Base-by-base conservation (phyloP, 2,888 invertebrate genomes). In the Hecatera dysodea region DNA sequence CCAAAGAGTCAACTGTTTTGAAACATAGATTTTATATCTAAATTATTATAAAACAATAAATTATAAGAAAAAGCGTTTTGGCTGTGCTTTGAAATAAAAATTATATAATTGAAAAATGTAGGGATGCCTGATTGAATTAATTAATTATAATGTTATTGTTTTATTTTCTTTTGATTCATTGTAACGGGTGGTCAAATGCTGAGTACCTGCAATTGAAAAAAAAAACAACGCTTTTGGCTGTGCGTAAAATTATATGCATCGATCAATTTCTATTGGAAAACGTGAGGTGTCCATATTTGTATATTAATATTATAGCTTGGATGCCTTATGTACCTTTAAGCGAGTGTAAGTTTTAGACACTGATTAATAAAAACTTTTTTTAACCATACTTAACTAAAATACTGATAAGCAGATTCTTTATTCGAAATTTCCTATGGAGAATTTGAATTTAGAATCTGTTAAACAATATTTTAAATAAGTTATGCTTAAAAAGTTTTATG, bases 1-100 rank as follows among this genome's bases (percentile, higher is more conserved):
- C 95, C 95, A 96, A 95, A 63, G 94, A 91, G 93, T 94, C 94
- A 93, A 93, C 91, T 92, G 90, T 94, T 93, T 93, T 92, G 88
- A 88, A 90, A 90, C 86, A 88, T 93, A 92, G 90, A 89, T 91
- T 92, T 93, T 93, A 90, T 92, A 91, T 89, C 78, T 84, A 90
- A 89, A 90, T 86, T 84, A 88, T 89, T 87, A 87, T 88, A 88
- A 87, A 87, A 84, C 83, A 79, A 82, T 92, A 90, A 82, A 78
- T 84, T 88, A 81, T 93, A 93, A 91, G 90, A 86, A 83, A 86
- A 90, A 91, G 90, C 89, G 89, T 93, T 92, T 93, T 91, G 94
- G 94, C 95, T 95, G 95, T 95, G 95, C 94, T 94, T 94, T 88
- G 86, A 89, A 91, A 87, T 87, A 88, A 90, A 91, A 39, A 84